A percentile compares a stretch with the other conserved stretches of the same genome.
Evolutionary conservation across 1,140 invertebrate genomes (phyloP).

Genomic region (Helicorthomorpha holstii): DNA sequence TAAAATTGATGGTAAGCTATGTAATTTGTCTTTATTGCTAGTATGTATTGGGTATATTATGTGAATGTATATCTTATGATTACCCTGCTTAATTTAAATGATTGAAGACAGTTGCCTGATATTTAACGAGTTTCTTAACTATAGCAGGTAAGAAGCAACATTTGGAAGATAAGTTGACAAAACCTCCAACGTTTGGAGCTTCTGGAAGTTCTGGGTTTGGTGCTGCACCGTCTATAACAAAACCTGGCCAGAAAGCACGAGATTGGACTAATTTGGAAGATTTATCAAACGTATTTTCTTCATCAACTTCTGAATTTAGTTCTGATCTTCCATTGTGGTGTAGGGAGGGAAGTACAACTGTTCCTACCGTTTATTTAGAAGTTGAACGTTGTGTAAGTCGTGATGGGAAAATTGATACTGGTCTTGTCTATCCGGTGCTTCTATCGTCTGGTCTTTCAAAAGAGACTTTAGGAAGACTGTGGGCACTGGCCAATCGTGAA

Average conservation of each 20-base stretch:
- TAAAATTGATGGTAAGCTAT: too few species aligned
- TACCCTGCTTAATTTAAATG: too few species aligned
- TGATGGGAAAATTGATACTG: conserved; percentile 35
- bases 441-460: conserved; percentile 38
- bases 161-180: too few species aligned
- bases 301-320: not conserved
- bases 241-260: not conserved
- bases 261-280: not conserved
- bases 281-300: not conserved
- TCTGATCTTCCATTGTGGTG: conserved; percentile 3
- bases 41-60: too few species aligned
- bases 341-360: conserved; percentile 8
- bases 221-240: too few species aligned
- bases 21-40: too few species aligned
- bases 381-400: conserved; percentile 6
- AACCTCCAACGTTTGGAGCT: too few species aligned
- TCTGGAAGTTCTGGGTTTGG: too few species aligned
- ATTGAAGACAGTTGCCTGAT: too few species aligned
- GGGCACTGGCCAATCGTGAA: conserved; percentile 40
- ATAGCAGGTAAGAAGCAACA: too few species aligned
- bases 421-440: conserved; percentile 39
- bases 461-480: conserved; percentile 40
- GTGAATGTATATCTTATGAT: too few species aligned
- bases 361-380: conserved; percentile 7
- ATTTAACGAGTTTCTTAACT: too few species aligned